phyloP scores from a whole-genome alignment of 1,140 invertebrate species.

The Scaptomyza pallida region DNA sequence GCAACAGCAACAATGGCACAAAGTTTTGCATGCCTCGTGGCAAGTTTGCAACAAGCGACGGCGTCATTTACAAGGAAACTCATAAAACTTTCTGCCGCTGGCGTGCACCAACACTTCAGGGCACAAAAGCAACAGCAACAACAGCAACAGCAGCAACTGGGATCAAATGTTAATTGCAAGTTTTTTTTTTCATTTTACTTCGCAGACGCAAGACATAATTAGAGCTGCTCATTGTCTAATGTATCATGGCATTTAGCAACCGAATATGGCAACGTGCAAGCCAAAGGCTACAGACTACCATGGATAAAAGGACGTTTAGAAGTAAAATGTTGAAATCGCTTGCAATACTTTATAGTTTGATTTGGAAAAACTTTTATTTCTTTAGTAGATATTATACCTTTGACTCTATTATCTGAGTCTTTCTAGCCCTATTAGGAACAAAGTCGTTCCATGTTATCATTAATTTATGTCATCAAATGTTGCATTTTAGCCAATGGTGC shows the following conservation, averaged over 20 bases:
- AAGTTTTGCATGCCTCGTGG: constrained; percentile 33
- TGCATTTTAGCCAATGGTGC: constrained; percentile 1
- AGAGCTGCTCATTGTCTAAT: constrained; percentile 78
- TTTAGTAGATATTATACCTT: too few species aligned
- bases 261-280: constrained; percentile 43
- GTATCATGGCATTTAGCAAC: constrained; percentile 76
- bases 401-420: too few species aligned
- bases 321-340: background rate
- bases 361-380: too few species aligned
- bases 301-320: background rate
- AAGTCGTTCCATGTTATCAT: background rate
- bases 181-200: background rate
- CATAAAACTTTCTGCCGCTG: constrained; percentile 70
- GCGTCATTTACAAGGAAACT: constrained; percentile 56
- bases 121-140: constrained; percentile 33
- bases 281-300: background rate
- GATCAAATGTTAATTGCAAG: constrained; percentile 82
- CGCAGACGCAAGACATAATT: constrained; percentile 66
- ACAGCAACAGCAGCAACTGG: constrained; percentile 21
- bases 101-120: constrained; percentile 71
- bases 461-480: background rate
- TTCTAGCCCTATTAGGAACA: too few species aligned
- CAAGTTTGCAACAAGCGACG: constrained; percentile 6
- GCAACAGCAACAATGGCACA: constrained; percentile 38
- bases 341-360: background rate